Base-by-base conservation (phyloP, 2,888 invertebrate genomes). In the Dryococelus australis region DNA sequence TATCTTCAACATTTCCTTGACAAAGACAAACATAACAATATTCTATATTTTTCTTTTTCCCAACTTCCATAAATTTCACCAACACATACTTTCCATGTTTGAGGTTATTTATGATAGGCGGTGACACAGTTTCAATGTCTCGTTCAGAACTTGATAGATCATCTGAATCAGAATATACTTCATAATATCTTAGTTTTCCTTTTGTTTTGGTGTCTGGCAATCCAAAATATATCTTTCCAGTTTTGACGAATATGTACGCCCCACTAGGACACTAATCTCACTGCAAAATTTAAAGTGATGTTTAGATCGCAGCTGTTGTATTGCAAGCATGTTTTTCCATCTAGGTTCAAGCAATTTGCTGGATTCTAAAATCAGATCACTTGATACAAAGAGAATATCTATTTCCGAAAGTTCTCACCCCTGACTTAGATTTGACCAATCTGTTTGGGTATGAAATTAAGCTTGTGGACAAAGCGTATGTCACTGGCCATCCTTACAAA, bases 331-430 rank as follows among this genome's bases (percentile, higher is more conserved):
- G 16, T 65, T 65, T 65, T 65, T 16, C 65, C 65, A 65, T 65
- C 65, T 65, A 65, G 65, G 20, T 65, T 65, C 20, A 65, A 65
- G 16, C 13, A 65, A 65, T 65, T 65, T 65, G 8, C 20, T 65
- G 65, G 20, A 65, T 65, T 65, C 13, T 65, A 16, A 65, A 65
- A 20, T 65, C 65, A 16, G 65, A 65, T 65, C 10, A 65, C 65
- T 65, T 65, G 65, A 65, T 65, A 65, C 65, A 65, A 9, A 65
- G 65, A 65, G 65, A 65, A n/a, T n/a, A n/a, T n/a, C n/a, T n/a
- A n/a, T n/a, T n/a, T n/a, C n/a, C n/a, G n/a, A n/a, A n/a, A n/a
- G n/a, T n/a, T n/a, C n/a, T n/a, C n/a, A n/a, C n/a, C n/a, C n/a
- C n/a, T n/a, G n/a, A n/a, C n/a, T n/a, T n/a, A n/a, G n/a, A n/a